phyloP scores from a whole-genome alignment of 2,113 vertebrate genomes.

The Lepus americanus region DNA sequence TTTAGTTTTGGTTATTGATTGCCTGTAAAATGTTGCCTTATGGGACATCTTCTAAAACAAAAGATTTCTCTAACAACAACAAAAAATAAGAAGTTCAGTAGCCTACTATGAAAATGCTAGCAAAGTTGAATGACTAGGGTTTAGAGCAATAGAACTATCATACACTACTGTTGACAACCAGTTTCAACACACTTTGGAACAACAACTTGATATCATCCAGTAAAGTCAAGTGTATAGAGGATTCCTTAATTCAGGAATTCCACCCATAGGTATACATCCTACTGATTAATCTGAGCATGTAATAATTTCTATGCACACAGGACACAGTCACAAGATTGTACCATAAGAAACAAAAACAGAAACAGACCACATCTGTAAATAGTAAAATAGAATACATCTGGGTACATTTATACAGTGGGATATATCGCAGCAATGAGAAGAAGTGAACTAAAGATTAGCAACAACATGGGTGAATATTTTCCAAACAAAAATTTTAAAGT shows the following conservation, averaged over 20 bases:
- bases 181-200: background rate
- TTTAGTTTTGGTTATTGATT: constrained; percentile 76
- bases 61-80: constrained; percentile 76
- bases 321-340: background rate
- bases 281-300: background rate
- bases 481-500: background rate
- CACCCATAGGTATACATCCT: background rate
- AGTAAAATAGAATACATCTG: background rate
- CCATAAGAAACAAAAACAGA: background rate
- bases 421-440: background rate
- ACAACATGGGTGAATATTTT: background rate
- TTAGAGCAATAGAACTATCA: background rate
- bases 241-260: background rate
- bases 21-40: constrained; percentile 80
- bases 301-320: background rate
- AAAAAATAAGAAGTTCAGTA: too few species aligned
- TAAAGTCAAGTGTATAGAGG: background rate
- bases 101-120: background rate
- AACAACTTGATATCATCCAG: background rate
- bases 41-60: constrained; percentile 80
- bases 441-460: background rate
- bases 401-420: background rate
- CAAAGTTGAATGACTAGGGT: background rate
- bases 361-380: background rate
- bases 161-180: background rate